These are phyloP conservation scores for Hestina assimilis DNA, from an alignment of 1,140 invertebrate species.

Conservation along the genomic window DNA sequence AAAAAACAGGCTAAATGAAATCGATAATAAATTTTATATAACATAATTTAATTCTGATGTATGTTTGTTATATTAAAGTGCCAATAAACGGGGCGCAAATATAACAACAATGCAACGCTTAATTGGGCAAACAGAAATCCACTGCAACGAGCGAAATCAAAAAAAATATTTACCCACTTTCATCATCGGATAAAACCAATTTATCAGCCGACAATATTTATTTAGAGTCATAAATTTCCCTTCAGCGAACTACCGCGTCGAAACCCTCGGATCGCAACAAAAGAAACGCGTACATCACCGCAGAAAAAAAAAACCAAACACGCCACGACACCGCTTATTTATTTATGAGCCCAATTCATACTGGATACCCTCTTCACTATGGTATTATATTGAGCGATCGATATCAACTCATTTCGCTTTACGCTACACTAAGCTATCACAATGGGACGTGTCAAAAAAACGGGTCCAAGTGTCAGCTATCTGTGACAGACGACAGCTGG, in stretches of 20 bases:
- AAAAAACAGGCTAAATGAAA: background rate
- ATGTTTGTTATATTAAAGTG: background rate
- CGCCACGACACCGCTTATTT: conserved; percentile 71
- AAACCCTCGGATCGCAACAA: conserved; percentile 55
- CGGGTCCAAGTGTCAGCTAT: conserved; percentile 65
- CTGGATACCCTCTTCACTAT: conserved; percentile 55
- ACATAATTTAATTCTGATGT: background rate
- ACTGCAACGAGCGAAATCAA: conserved; percentile 16
- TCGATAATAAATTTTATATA: background rate
- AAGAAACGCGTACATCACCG: conserved; percentile 58
- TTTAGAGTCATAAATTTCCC: conserved; percentile 56
- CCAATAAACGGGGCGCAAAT: conserved; percentile 8
- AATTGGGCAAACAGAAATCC: conserved; percentile 29
- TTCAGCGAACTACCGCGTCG: conserved; percentile 49
- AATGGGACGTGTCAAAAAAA: conserved; percentile 67
- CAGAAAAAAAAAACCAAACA: conserved; percentile 58
- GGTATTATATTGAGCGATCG: conserved; percentile 67
- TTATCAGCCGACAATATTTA: conserved; percentile 47
- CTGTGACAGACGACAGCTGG: conserved; percentile 72
- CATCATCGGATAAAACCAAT: conserved; percentile 37
- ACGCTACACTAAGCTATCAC: conserved; percentile 54
- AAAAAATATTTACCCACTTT: conserved; percentile 38
- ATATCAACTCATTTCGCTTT: conserved; percentile 68
- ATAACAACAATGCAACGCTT: conserved; percentile 20
- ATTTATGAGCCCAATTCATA: conserved; percentile 74